Percentiles rank a stretch among this genome's conserved stretches.
These are phyloP conservation scores for Pseudorhombus dupliciocellatus DNA, from an alignment of 2,113 vertebrate species.

Conservation along the genomic window DNA sequence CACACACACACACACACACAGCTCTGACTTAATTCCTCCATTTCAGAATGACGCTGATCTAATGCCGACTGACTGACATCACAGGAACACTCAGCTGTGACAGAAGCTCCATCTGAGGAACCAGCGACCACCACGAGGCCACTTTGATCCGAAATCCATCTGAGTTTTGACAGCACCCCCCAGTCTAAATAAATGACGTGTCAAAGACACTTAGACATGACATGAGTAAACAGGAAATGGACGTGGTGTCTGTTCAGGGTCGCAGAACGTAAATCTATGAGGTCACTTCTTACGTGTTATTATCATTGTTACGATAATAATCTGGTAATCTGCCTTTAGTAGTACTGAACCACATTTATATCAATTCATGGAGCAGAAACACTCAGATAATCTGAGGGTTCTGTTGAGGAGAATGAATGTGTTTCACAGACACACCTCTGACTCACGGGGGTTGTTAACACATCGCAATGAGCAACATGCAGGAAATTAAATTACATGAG, in stretches of 20 bases:
- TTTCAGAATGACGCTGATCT: constrained; percentile 43
- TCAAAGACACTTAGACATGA: constrained; percentile 42
- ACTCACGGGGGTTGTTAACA: background rate
- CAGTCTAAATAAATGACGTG: constrained; percentile 32
- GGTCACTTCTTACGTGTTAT: background rate
- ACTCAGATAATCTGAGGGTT: background rate
- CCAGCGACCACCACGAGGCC: constrained; percentile 7
- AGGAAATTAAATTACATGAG: background rate
- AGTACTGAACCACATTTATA: background rate
- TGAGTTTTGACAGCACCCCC: constrained; percentile 29
- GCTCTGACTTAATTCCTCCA: constrained; percentile 2
- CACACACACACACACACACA: background rate
- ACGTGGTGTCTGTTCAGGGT: background rate
- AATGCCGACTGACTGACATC: constrained; percentile 27
- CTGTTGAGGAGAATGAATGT: background rate
- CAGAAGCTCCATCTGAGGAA: constrained; percentile 24
- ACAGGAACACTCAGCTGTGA: constrained; percentile 12
- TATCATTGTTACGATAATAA: background rate
- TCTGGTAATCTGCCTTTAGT: background rate
- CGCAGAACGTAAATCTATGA: background rate
- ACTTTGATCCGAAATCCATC: constrained; percentile 17
- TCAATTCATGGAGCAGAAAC: background rate
- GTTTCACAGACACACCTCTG: background rate
- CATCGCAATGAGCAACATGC: background rate
- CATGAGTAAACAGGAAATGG: background rate